Conservation (phyloP, 2,888 invertebrate species). For the Pyrochroa serraticornis region DNA sequence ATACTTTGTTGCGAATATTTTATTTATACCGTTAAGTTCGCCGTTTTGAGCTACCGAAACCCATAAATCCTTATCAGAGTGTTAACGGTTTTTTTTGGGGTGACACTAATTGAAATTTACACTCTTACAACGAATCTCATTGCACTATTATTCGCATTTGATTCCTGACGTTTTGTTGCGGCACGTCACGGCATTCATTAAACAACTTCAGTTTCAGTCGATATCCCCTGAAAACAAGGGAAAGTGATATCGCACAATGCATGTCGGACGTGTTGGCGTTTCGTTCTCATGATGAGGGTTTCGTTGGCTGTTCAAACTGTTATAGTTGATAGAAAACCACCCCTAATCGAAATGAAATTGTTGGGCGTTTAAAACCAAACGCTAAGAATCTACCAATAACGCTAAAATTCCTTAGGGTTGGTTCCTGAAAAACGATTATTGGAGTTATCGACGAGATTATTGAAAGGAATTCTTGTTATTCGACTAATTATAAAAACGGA, state of each 20-base stretch:
- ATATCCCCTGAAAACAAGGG: slow-evolving; percentile 8
- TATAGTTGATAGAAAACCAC: slow-evolving; percentile 21
- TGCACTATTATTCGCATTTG: too few relatives aligned
- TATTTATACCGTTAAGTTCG: slow-evolving; percentile 21
- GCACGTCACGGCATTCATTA: slow-evolving; percentile 17
- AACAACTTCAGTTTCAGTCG: slow-evolving; percentile 20
- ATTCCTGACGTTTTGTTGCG: background rate
- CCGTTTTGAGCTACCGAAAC: background rate
- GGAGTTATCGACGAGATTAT: too few relatives aligned
- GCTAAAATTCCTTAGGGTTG: too few relatives aligned
- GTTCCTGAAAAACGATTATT: too few relatives aligned
- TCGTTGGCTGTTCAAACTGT: slow-evolving; percentile 22
- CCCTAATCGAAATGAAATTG: slow-evolving; percentile 12
- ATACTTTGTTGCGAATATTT: slow-evolving; percentile 22
- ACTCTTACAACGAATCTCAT: too few relatives aligned
- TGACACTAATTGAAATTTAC: too few relatives aligned
- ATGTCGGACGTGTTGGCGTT: slow-evolving; percentile 25
- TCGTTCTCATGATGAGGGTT: slow-evolving; percentile 27
- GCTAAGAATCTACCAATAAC: background rate
- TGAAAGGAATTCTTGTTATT: too few relatives aligned
- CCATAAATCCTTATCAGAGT: slow-evolving; percentile 19
- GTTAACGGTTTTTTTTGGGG: too few relatives aligned
- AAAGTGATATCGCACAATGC: slow-evolving; percentile 20
- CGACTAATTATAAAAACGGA: too few relatives aligned
- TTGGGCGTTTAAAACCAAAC: background rate